Evolutionary conservation across 92 coral and sea anemone genomes (phyloP), one percentile per base, ranked within the genome.

Genomic region (Porites divaricata): DNA sequence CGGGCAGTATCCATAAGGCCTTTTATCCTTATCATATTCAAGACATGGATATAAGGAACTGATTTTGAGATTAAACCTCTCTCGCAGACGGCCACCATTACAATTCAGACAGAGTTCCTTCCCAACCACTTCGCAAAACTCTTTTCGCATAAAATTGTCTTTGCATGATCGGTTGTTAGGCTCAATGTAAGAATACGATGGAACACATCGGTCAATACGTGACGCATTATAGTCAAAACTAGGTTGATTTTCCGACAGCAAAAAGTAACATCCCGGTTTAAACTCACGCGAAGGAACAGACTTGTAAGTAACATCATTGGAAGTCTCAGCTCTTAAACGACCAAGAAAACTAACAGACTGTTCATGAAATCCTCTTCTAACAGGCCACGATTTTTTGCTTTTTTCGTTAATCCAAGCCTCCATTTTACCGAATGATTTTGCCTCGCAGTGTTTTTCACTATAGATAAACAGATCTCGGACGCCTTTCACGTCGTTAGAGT

Each of bases 1-100:
- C 8, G 97, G 97, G 28, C 95, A 93, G 81, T 92, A 93, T 0
- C 97, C 97, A 59, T 93, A 93, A 13, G 97, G 97, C 58, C 95
- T 35, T 61, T 91, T 91, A 1, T 54, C 88, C 59, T 77, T 72
- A 19, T 89, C 86, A 80, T 91, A 93, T 64, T 86, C 88, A 63
- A 91, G 94, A 23, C 79, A 90, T 0, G 97, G 97, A 87, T 72
- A 92, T 58, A 71, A 72, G 58, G 70, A 76, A 59, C 88, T 81
- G 69, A 93, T 63, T 86, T 86, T 85, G n/a, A 41, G 50, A 79
- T 89, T 88, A 51, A 93, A 91, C 20, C 14, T 82, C 66, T 66
- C 66, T 20, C 97, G 80, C 49, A 91, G 73, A 51, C 73, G 70
- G 23, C 86, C 91, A 9, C 92, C 91, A 58, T 88, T 93, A 64